These are phyloP conservation scores for Bos javanicus DNA, from an alignment of 2,113 vertebrate species.

Conservation along the genomic window DNA sequence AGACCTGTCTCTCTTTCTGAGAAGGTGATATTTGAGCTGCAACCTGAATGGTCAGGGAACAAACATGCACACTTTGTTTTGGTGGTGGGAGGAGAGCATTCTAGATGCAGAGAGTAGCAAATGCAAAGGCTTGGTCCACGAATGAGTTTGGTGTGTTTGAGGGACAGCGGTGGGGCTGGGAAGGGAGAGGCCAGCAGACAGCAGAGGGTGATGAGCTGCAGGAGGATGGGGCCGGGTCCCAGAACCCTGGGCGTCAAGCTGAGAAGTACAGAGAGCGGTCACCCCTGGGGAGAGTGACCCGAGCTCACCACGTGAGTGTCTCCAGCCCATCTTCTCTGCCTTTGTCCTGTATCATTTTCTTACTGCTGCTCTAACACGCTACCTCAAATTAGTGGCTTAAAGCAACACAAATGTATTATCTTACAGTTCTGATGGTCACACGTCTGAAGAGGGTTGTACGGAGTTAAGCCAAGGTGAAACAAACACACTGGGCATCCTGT, in stretches of 20 bases:
- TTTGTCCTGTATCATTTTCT: neutral
- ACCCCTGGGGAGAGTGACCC: fast-evolving
- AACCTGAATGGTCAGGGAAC: neutral
- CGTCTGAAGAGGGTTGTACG: neutral
- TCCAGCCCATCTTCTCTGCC: neutral
- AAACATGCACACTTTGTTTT: neutral
- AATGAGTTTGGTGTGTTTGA: neutral
- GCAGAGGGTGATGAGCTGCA: neutral
- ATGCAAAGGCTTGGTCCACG: neutral
- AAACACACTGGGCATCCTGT: neutral
- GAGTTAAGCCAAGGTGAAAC: neutral
- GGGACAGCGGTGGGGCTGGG: neutral
- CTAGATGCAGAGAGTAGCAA: neutral
- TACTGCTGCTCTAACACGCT: neutral
- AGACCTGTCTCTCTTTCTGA: neutral
- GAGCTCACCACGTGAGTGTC: fast-evolving
- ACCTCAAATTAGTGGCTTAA: neutral
- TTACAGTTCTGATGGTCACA: neutral
- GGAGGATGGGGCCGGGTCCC: neutral
- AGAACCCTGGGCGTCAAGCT: neutral
- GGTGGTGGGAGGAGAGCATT: neutral
- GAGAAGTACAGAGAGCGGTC: fast-evolving
- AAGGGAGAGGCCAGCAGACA: neutral
- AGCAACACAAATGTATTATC: neutral
- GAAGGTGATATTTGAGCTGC: neutral